These are phyloP conservation scores for Chaunax sp. DNA, from an alignment of 2,797 vertebrate species.

Conservation along the genomic window DNA sequence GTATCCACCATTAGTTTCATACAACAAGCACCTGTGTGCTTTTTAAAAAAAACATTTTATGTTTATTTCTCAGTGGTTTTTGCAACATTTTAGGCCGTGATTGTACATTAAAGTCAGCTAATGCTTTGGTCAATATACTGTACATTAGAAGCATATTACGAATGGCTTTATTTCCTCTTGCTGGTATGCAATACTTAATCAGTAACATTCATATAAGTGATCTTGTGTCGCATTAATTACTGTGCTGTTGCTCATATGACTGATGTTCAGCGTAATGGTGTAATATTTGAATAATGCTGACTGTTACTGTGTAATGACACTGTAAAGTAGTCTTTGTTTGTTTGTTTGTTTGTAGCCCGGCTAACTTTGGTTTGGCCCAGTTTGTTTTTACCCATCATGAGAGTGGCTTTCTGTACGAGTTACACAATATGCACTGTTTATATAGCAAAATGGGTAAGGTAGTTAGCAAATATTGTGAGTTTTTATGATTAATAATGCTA, in stretches of 20 bases:
- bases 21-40: not conserved
- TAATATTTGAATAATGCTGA: constrained; percentile 7
- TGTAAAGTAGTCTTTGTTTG: not conserved
- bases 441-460: not conserved
- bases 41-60: constrained; percentile 1
- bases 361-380: not conserved
- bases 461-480: not conserved
- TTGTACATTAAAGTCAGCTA: constrained; percentile 12
- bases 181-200: constrained; percentile 7
- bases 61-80: constrained; percentile 19
- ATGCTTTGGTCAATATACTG: constrained; percentile 20
- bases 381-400: constrained; percentile 21
- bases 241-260: constrained; percentile 34
- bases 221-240: constrained; percentile 22
- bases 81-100: constrained; percentile 13
- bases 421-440: not conserved
- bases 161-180: not conserved
- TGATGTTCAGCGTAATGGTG: constrained; percentile 33
- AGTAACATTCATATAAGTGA: constrained; percentile 14
- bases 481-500: too few species aligned
- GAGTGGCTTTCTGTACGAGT: not conserved
- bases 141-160: constrained; percentile 17
- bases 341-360: constrained; percentile 14
- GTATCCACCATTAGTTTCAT: not conserved
- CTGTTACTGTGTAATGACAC: constrained; percentile 22